Conservation (phyloP, 2,888 invertebrate species). For the Actias luna region DNA sequence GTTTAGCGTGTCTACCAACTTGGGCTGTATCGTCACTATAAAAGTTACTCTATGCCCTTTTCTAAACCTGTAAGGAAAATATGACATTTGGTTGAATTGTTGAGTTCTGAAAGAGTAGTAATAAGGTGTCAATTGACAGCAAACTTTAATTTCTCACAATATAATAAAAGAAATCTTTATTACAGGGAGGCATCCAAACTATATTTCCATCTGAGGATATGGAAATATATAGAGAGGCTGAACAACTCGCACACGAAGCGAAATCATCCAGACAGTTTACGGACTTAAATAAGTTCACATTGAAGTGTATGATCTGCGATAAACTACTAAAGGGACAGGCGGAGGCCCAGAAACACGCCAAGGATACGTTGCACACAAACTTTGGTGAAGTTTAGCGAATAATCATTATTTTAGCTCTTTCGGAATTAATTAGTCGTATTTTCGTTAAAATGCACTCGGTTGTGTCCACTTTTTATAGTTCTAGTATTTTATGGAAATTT, state of each 20-base stretch:
- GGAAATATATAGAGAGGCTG: slow-evolving; percentile 88
- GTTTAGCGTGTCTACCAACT: no score
- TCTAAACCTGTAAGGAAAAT: no score
- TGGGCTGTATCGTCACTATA: no score
- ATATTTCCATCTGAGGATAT: slow-evolving; percentile 90
- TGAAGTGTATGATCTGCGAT: slow-evolving; percentile 92
- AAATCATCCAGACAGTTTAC: slow-evolving; percentile 95
- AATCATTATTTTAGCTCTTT: slow-evolving; percentile 14
- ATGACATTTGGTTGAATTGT: no score
- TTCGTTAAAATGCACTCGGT: slow-evolving; percentile 22
- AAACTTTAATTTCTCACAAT: neutral
- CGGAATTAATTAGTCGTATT: slow-evolving; percentile 18
- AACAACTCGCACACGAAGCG: slow-evolving; percentile 92
- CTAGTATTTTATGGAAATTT: neutral
- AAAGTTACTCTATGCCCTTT: no score
- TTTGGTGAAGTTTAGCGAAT: slow-evolving; percentile 88
- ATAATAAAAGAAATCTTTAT: no score
- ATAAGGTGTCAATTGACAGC: neutral
- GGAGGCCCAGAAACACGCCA: slow-evolving; percentile 93
- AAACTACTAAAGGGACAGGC: slow-evolving; percentile 88
- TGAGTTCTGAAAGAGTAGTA: no score
- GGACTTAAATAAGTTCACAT: slow-evolving; percentile 92
- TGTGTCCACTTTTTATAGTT: slow-evolving; percentile 30
- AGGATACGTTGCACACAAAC: slow-evolving; percentile 89
- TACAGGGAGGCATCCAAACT: slow-evolving; percentile 87